These are phyloP conservation scores for Amblyopsis rosae DNA, from an alignment of 2,113 vertebrate genomes.

Conservation along the genomic window DNA sequence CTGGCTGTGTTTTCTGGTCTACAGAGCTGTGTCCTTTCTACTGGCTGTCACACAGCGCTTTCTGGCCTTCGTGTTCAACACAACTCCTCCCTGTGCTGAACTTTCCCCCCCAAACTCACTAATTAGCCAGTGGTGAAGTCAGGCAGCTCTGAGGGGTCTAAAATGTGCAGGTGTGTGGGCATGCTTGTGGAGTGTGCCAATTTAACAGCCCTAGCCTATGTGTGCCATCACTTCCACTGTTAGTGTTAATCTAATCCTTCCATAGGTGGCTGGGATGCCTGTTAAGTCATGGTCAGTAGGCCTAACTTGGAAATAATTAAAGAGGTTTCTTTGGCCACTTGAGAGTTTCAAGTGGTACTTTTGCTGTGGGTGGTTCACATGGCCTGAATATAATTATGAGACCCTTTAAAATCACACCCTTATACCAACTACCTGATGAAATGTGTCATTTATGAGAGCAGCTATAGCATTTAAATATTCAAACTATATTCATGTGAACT, in stretches of 20 bases:
- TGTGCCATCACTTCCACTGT: background rate
- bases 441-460: background rate
- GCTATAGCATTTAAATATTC: background rate
- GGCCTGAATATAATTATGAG: constrained; percentile 2
- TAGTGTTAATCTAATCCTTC: background rate
- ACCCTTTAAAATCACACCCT: background rate
- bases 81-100: constrained; percentile 21
- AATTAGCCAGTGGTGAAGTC: constrained; percentile 54
- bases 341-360: background rate
- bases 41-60: constrained; percentile 44
- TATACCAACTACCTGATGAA: background rate
- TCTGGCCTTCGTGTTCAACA: constrained; percentile 58
- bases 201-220: constrained; percentile 17
- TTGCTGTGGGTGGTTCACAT: background rate
- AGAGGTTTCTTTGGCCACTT: background rate
- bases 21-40: constrained; percentile 52
- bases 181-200: constrained; percentile 16
- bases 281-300: background rate
- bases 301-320: background rate
- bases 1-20: constrained; percentile 10
- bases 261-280: background rate
- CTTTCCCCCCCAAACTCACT: constrained; percentile 36
- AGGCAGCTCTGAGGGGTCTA: constrained; percentile 37
- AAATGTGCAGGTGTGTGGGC: constrained; percentile 17
- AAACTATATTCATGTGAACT: background rate